These are phyloP conservation scores for Myiothlypis chrysogaster DNA, from an alignment of 2,797 vertebrate species.

Conservation along the genomic window DNA sequence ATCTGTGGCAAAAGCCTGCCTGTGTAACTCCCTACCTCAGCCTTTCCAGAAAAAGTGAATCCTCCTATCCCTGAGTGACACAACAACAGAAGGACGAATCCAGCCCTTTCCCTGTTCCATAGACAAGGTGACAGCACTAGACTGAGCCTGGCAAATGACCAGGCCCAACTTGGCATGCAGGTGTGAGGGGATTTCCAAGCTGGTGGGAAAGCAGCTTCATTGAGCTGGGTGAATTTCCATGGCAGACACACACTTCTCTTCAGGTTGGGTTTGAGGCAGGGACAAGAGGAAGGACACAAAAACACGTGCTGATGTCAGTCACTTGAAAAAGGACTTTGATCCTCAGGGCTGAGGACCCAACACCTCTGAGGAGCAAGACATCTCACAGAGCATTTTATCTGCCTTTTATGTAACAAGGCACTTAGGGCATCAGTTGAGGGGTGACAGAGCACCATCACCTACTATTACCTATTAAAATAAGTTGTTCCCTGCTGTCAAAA, in stretches of 20 bases:
- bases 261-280: not conserved
- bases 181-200: not conserved
- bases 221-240: not conserved
- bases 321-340: not conserved
- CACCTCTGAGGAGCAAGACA: not conserved
- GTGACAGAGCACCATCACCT: not conserved
- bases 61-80: not conserved
- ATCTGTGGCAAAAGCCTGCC: not conserved
- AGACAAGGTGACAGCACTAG: not conserved
- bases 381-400: not conserved
- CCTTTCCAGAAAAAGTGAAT: not conserved
- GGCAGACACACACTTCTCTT: not conserved
- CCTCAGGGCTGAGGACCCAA: not conserved
- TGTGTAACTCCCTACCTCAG: not conserved
- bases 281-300: not conserved
- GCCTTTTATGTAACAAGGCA: not conserved
- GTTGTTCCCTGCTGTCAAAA: not conserved
- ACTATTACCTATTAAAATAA: not conserved
- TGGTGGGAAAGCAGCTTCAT: not conserved
- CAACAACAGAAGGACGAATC: not conserved
- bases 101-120: rapidly evolving
- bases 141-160: not conserved
- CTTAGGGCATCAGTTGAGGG: not conserved
- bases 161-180: rapidly evolving
- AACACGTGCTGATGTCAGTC: not conserved